A percentile compares a stretch with the other conserved stretches of the same genome.
Evolutionary conservation across 2,113 vertebrate genomes (phyloP).

Genomic region (Gymnocephalus cernua): DNA sequence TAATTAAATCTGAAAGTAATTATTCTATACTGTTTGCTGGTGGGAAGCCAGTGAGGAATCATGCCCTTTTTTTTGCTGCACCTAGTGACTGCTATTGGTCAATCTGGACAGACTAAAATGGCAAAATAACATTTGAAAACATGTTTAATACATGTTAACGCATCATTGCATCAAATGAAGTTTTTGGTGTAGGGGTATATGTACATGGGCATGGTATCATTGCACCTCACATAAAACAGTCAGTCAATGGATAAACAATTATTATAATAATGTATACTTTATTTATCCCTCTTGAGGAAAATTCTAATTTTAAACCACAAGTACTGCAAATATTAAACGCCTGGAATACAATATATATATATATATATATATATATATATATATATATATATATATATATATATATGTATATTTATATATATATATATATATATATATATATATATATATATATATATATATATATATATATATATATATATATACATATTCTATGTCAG

Average conservation of each 20-base stretch:
- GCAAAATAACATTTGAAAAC: not conserved
- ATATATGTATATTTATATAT: too few species aligned
- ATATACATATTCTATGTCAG: not conserved
- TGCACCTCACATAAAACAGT: not conserved
- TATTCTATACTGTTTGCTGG: not conserved
- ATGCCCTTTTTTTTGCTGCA: not conserved
- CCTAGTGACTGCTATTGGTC: not conserved
- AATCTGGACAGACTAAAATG: not conserved
- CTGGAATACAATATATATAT: not conserved
- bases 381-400: too few species aligned
- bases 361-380: too few species aligned
- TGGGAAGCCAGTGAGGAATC: constrained; percentile 25
- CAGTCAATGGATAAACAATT: too few species aligned
- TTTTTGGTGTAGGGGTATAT: not conserved
- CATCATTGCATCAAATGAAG: not conserved
- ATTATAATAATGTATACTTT: too few species aligned
- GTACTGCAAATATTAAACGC: not conserved
- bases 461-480: too few species aligned
- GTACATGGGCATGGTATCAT: too few species aligned
- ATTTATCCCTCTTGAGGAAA: too few species aligned
- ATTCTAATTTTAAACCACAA: not conserved
- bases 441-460: too few species aligned
- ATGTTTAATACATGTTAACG: not conserved
- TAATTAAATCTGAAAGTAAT: not conserved
- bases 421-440: too few species aligned